phyloP scores from a whole-genome alignment of 2,113 vertebrate species.

The Hippocampus comes region DNA sequence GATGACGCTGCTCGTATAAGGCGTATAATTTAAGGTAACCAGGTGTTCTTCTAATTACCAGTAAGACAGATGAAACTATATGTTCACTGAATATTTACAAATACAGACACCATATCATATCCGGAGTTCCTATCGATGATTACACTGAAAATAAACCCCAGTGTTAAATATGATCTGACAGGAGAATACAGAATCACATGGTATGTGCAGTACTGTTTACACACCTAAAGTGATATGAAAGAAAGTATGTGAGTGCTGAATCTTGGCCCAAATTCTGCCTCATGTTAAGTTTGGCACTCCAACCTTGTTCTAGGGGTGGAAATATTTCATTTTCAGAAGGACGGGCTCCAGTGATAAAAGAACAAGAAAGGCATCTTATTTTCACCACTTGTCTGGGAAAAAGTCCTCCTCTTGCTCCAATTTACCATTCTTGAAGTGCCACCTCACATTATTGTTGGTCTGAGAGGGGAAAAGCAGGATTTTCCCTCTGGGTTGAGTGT shows the following conservation, averaged over 20 bases:
- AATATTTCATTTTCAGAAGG: constrained; percentile 11
- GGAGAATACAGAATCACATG: too few relatives aligned
- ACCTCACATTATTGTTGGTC: not conserved
- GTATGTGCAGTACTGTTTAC: not conserved
- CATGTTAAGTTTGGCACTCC: not conserved
- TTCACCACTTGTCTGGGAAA: not conserved
- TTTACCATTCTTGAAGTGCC: not conserved
- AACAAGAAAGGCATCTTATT: not conserved
- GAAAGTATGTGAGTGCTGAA: not conserved
- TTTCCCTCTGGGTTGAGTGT: not conserved
- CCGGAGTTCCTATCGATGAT: too few relatives aligned
- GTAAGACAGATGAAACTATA: too few relatives aligned
- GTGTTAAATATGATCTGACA: too few relatives aligned
- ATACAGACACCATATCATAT: too few relatives aligned
- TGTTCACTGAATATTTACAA: too few relatives aligned
- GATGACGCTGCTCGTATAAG: too few relatives aligned
- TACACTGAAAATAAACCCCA: too few relatives aligned
- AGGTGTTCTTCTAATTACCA: constrained; percentile 1
- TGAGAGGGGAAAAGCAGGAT: not conserved
- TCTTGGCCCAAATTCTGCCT: not conserved
- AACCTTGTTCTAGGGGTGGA: not conserved
- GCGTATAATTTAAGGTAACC: constrained; percentile 37
- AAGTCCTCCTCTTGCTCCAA: not conserved
- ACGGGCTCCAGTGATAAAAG: not conserved
- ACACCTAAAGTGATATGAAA: not conserved